Conservation (phyloP, 2,113 vertebrate species). For the Pithys albifrons region DNA sequence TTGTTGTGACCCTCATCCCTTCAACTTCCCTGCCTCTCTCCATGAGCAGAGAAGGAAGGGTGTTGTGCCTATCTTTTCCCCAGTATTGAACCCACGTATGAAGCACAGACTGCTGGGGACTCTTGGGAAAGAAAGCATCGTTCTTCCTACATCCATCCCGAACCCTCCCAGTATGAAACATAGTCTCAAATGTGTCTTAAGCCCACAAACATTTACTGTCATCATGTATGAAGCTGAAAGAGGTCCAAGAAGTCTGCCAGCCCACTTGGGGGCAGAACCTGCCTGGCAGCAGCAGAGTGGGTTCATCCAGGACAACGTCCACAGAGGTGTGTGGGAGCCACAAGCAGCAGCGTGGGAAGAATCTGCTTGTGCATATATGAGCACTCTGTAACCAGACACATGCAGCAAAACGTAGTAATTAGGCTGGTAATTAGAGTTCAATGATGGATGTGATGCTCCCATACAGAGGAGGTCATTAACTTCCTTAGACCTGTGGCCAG, state of each 20-base stretch:
- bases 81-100: background rate
- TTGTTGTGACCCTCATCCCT: background rate
- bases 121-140: background rate
- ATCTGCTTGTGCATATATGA: fast-evolving
- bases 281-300: background rate
- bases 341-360: background rate
- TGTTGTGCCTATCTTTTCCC: background rate
- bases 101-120: background rate
- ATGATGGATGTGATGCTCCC: background rate
- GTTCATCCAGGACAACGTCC: background rate
- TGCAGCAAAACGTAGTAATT: background rate
- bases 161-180: background rate
- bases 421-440: background rate
- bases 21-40: background rate
- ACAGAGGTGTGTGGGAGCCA: fast-evolving
- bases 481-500: background rate
- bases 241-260: background rate
- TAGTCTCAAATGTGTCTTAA: background rate
- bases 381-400: fast-evolving
- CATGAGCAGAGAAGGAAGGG: background rate
- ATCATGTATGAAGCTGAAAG: background rate
- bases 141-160: background rate
- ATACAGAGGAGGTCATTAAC: fast-evolving
- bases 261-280: background rate
- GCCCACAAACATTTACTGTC: background rate